phyloP scores from a whole-genome alignment of 1,140 invertebrate genomes.

The Nautilus pompilius region DNA sequence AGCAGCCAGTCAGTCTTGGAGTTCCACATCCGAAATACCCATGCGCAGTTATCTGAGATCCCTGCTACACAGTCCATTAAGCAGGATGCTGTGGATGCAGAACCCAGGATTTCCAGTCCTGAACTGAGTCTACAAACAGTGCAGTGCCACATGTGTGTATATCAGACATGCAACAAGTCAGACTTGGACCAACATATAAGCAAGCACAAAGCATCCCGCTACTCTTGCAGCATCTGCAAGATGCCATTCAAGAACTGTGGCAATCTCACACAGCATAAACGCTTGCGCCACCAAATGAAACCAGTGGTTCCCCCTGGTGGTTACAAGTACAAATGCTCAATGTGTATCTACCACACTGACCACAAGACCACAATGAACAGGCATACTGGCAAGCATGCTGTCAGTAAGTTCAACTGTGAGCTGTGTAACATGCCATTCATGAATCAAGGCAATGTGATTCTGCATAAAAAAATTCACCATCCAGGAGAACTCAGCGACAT shows the following conservation, averaged over 20 bases:
- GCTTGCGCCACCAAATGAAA: slow-evolving; percentile 10
- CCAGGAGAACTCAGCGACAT: too few relatives aligned
- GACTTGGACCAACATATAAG: slow-evolving; percentile 26
- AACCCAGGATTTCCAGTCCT: not conserved
- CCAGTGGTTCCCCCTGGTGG: not conserved
- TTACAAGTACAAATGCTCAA: slow-evolving; percentile 25
- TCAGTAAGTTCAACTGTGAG: slow-evolving; percentile 19
- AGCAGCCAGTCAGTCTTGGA: not conserved
- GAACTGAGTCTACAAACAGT: not conserved
- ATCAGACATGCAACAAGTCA: slow-evolving; percentile 29
- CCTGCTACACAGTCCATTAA: not conserved
- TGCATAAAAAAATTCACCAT: slow-evolving; percentile 19
- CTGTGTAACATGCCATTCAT: slow-evolving; percentile 25
- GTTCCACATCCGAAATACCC: not conserved
- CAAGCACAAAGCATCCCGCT: slow-evolving; percentile 18
- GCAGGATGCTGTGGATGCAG: not conserved
- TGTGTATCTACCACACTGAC: slow-evolving; percentile 28
- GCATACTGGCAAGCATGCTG: slow-evolving; percentile 23
- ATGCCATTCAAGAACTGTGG: slow-evolving; percentile 21
- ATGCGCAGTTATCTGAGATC: not conserved
- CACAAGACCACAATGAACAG: slow-evolving; percentile 31
- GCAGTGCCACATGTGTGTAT: slow-evolving; percentile 26
- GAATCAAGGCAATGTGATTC: slow-evolving; percentile 18
- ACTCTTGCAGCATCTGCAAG: slow-evolving; percentile 21
- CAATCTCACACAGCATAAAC: slow-evolving; percentile 22